Evolutionary conservation across 2,113 vertebrate species (phyloP), one percentile per base, ranked within the genome.

Genomic region (Thunnus maccoyii): DNA sequence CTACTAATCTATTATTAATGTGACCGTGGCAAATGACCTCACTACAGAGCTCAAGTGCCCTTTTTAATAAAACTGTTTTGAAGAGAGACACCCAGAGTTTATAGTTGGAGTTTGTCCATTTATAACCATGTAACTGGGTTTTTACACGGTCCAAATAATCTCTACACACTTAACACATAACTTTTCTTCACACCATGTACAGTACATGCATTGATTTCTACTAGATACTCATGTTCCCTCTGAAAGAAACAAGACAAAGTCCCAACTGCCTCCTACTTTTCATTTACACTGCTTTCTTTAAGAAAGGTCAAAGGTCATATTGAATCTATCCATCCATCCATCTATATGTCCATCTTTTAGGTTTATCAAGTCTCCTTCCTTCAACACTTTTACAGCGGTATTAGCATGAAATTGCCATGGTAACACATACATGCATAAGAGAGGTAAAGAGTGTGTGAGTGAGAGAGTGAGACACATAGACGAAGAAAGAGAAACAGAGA

Each of bases 391-490:
- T 64, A 56, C 41, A 75, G 55, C 51, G 74, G 65, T 65, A 83
- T 84, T 86, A 72, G 60, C 78, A 81, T 78, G 62, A 30, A n/a
- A 82, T 93, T 78, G 68, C 88, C 91, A 92, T 94, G 89, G 92
- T 61, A 88, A 95, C 92, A 17, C 80, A 82, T 82, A 68, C 68
- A 81, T 73, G 72, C 30, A 60, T n/a, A 46, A 44, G 76, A 84
- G 46, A 75, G 72, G 58, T 51, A 74, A 76, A 78, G 48, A 54
- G 60, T 62, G 22, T 56, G 65, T 27, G 64, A 67, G 85, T 18
- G 52, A 48, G 57, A 36, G 72, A 55, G 30, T 17, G 44, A 65
- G 3, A 41, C 36, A 17, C 3, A 74, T 55, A 60, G 14, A 61
- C 54, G 54, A 25, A 14, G 17, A 44, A 54, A 52, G 68, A 80